phyloP scores from a whole-genome alignment of 1,140 invertebrate species.

The Microplitis demolitor region DNA sequence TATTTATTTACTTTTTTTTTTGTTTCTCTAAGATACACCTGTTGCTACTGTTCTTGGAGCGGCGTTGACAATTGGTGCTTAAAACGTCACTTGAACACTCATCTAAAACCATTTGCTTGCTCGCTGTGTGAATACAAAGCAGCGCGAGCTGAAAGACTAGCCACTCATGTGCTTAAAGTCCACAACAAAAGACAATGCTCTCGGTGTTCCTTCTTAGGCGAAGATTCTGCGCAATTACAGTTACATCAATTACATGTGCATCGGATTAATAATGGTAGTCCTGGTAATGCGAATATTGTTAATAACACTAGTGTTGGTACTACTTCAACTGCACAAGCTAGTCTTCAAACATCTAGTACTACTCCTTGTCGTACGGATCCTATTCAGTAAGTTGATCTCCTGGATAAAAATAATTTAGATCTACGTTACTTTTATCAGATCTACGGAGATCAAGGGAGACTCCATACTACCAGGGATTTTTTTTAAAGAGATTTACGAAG shows the following conservation, averaged over 20 bases:
- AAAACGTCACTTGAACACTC: conserved; percentile 89
- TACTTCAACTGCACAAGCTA: conserved; percentile 14
- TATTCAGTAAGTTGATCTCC: conserved; percentile 43
- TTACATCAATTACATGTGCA: conserved; percentile 71
- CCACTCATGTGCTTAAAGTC: conserved; percentile 87
- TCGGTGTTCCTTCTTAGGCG: conserved; percentile 83
- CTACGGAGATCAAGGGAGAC: no score
- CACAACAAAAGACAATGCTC: conserved; percentile 88
- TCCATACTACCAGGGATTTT: no score
- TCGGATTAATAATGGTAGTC: conserved; percentile 46
- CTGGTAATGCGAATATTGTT: no score
- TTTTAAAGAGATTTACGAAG: no score
- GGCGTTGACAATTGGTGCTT: conserved; percentile 94
- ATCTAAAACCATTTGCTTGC: conserved; percentile 88
- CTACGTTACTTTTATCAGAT: no score
- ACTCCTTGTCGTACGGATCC: conserved; percentile 41
- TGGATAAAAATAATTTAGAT: not conserved
- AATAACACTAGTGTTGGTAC: conserved; percentile 33
- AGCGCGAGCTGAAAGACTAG: conserved; percentile 80
- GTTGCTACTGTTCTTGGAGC: conserved; percentile 87
- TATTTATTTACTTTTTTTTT: not conserved
- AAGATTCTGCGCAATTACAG: conserved; percentile 76
- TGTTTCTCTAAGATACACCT: conserved; percentile 67
- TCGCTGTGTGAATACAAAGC: conserved; percentile 90
- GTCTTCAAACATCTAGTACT: conserved; percentile 16